phyloP scores from a whole-genome alignment of 1,140 invertebrate genomes.

The Pseudachorutes palmiensis region DNA sequence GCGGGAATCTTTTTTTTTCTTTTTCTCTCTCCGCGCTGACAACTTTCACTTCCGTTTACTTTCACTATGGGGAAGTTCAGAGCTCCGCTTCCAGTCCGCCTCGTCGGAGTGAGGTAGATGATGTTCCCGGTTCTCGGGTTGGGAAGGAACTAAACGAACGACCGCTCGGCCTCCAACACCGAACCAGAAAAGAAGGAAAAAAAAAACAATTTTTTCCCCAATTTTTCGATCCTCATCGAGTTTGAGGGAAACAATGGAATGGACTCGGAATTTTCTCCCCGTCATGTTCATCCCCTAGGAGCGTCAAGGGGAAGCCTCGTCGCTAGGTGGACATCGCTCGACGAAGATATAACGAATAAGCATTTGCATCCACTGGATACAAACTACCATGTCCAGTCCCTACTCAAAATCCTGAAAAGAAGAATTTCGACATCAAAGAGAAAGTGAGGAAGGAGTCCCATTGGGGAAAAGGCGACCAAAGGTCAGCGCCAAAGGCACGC shows the following conservation, averaged over 20 bases:
- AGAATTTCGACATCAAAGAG: too few species aligned
- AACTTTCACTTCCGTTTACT: not conserved
- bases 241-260: constrained; percentile 10
- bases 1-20: not conserved
- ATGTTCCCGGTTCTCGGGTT: constrained; percentile 10
- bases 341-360: too few species aligned
- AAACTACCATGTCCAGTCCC: not conserved
- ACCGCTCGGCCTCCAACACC: not conserved
- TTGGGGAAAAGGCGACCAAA: too few species aligned
- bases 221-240: not conserved
- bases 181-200: not conserved
- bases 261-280: not conserved
- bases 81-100: not conserved
- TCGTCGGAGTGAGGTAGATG: not conserved
- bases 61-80: not conserved
- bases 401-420: not conserved
- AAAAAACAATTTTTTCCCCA: constrained; percentile 8
- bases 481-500: too few species aligned
- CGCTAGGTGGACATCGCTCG: not conserved
- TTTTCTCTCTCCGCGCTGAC: not conserved
- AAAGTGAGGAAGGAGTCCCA: too few species aligned
- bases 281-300: constrained; percentile 5
- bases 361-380: not conserved
- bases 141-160: not conserved
- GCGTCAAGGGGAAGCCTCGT: too few species aligned